phyloP scores from a whole-genome alignment of 2,113 vertebrate genomes.

The Hydrolagus affinis region DNA sequence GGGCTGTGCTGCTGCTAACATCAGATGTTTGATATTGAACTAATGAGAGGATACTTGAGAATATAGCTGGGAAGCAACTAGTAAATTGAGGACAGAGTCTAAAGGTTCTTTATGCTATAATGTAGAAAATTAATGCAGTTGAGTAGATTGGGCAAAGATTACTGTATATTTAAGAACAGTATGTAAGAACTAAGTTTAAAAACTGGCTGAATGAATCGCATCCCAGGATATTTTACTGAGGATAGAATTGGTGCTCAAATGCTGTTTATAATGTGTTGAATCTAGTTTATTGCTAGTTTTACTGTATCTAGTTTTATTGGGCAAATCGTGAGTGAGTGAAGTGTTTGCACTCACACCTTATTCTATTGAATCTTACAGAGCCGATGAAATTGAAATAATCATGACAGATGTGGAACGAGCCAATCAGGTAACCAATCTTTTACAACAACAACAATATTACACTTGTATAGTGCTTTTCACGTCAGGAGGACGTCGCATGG shows the following conservation, averaged over 20 bases:
- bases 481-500: too few relatives aligned
- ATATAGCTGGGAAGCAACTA: background rate
- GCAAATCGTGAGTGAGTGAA: background rate
- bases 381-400: conserved; percentile 97
- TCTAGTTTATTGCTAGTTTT: background rate
- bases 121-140: background rate
- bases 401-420: conserved; percentile 98
- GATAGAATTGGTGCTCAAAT: background rate
- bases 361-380: conserved; percentile 56
- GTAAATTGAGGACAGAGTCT: background rate
- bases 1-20: background rate
- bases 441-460: too few relatives aligned
- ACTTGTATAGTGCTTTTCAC: too few relatives aligned
- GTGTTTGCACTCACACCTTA: background rate
- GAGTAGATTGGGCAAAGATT: background rate
- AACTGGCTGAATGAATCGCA: too few relatives aligned
- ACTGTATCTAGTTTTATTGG: too few relatives aligned
- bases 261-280: background rate
- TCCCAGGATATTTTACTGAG: background rate
- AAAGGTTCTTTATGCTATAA: background rate
- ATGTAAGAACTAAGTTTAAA: background rate
- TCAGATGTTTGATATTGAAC: background rate
- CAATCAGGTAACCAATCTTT: conserved; percentile 75
- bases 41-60: background rate
- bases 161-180: background rate